Conservation (phyloP, 2,888 invertebrate genomes). For the Apamea sordens region DNA sequence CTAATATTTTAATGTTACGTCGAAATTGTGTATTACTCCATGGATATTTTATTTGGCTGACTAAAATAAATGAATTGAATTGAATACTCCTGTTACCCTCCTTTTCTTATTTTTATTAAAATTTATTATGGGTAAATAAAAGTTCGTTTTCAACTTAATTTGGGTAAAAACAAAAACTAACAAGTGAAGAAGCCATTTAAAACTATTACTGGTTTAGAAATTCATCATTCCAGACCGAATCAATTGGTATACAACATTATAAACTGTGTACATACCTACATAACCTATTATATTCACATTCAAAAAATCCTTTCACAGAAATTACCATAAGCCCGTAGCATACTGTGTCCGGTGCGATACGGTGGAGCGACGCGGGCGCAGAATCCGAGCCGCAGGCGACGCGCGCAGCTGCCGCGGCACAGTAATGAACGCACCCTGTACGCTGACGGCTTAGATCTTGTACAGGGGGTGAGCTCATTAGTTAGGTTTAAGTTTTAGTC, state of each 20-base stretch:
- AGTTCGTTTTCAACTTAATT: neutral
- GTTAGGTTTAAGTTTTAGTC: constrained; percentile 9
- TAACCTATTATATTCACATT: constrained; percentile 19
- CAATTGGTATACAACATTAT: neutral
- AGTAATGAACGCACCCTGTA: constrained; percentile 77
- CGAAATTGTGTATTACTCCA: no score
- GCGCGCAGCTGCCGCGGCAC: constrained; percentile 79
- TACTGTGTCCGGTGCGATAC: constrained; percentile 67
- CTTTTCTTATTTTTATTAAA: neutral
- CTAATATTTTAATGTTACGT: no score
- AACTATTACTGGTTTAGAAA: neutral
- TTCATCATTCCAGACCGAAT: neutral
- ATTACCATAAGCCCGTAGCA: constrained; percentile 59
- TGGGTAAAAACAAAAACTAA: neutral
- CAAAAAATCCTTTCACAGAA: constrained; percentile 24
- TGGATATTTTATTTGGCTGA: no score
- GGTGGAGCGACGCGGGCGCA: constrained; percentile 63
- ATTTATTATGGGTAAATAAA: neutral
- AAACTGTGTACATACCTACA: neutral
- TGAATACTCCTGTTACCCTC: neutral
- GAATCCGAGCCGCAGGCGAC: constrained; percentile 75
- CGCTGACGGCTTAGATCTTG: constrained; percentile 69
- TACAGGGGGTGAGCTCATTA: constrained; percentile 63
- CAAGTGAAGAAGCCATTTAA: no score
- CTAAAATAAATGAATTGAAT: no score